Evolutionary conservation across 1,140 invertebrate genomes (phyloP), one percentile per base, ranked within the genome.

Genomic region (Lasaia peninsularis): DNA sequence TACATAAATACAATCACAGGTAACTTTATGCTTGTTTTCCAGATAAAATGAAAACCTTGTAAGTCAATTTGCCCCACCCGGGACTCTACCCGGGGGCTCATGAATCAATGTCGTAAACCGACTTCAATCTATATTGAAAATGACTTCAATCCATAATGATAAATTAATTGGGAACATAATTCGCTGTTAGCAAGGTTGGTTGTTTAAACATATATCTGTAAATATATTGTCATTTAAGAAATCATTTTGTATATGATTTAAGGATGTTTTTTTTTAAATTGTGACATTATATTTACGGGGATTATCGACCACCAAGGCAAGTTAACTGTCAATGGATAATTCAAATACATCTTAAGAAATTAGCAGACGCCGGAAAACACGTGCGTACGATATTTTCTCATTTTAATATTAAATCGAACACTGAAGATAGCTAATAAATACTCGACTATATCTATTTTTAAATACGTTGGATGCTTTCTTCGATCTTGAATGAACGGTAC

Each of bases 401-500:
- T 75, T 71, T 79, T 80, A 78, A 85, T 83, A 86, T 86, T 80
- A 80, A 84, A 88, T 88, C 77, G 77, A 83, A 86, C 80, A 65
- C 65, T 72, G 61, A 74, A 75, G 77, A 81, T 78, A 65, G 63
- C 73, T 62, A 85, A 86, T 88, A 86, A 88, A 88, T 86, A 86
- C 71, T 71, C 66, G 65, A 77, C 73, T 77, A 81, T 78, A 65
- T 85, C 83, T 86, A 86, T 86, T 86, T 88, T 82, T 82, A 84
- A 79, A 83, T 83, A 75, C 79, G 72, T 80, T 77, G 74, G 73
- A 80, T 78, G 79, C 85, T 85, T 82, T 82, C 80, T 76, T 73
- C 76, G 72, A 77, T 86, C 75, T 76, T 85, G 83, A 86, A 86
- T 88, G 81, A 86, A 85, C 78, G 67, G 65, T 66, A 64, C 71